Evolutionary conservation across 92 coral and sea anemone genomes (phyloP).

Genomic region (Montipora capitata): DNA sequence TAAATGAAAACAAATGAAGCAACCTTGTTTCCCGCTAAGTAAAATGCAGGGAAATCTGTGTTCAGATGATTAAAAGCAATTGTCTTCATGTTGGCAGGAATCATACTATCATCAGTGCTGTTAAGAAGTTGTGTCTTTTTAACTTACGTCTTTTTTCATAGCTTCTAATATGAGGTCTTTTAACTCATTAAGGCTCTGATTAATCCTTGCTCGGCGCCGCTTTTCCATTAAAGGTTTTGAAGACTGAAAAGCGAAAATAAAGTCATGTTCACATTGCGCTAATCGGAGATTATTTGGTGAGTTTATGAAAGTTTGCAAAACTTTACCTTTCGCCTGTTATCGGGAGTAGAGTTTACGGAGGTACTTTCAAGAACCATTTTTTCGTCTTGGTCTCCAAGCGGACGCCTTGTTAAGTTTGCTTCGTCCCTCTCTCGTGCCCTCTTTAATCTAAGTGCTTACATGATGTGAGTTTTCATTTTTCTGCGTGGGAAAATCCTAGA

Average conservation of each 20-base stretch:
- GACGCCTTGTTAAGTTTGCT: background rate
- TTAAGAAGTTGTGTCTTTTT: background rate
- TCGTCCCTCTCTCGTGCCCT: background rate
- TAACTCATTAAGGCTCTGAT: slow-evolving; percentile 88
- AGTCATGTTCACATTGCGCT: too few relatives aligned
- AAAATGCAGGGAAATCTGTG: too few relatives aligned
- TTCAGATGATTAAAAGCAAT: background rate
- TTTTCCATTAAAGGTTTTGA: slow-evolving; percentile 93
- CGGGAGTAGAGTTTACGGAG: slow-evolving; percentile 18
- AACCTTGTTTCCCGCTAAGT: too few relatives aligned
- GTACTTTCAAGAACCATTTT: slow-evolving; percentile 79
- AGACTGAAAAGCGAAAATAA: slow-evolving; percentile 53
- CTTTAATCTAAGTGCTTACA: slow-evolving; percentile 17
- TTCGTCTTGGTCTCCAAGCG: background rate
- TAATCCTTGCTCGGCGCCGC: slow-evolving; percentile 87
- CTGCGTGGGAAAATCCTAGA: slow-evolving; percentile 80
- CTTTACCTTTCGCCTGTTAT: slow-evolving; percentile 73
- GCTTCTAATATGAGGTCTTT: slow-evolving; percentile 89
- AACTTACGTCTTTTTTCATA: slow-evolving; percentile 91
- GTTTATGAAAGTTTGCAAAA: background rate
- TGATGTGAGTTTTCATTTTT: background rate
- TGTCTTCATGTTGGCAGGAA: background rate
- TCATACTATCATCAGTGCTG: background rate
- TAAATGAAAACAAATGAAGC: background rate
- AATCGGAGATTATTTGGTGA: background rate